These are phyloP conservation scores for Calidris pygmaea DNA, from an alignment of 2,113 vertebrate genomes.

Conservation along the genomic window DNA sequence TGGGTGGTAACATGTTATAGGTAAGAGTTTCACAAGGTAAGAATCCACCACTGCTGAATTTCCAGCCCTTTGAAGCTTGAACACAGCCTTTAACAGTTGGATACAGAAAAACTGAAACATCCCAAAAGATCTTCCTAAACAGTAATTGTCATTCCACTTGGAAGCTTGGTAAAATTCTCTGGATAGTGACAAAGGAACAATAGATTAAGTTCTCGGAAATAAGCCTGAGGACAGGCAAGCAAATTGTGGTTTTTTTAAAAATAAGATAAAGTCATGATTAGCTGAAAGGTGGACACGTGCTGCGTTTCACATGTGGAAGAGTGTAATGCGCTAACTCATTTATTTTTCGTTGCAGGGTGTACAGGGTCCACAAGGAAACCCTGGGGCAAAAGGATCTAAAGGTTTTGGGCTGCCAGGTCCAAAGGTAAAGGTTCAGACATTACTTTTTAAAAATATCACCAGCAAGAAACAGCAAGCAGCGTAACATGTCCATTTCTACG, in stretches of 20 bases:
- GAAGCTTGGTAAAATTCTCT: neutral
- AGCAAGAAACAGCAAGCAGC: neutral
- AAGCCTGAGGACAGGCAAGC: neutral
- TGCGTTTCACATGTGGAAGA: neutral
- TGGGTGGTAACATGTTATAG: neutral
- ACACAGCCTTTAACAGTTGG: neutral
- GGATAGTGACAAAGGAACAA: neutral
- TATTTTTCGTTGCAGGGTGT: constrained; percentile 62
- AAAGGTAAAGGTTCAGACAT: constrained; percentile 59
- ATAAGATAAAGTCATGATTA: neutral
- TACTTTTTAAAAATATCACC: neutral
- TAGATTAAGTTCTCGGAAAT: neutral
- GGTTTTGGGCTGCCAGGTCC: constrained; percentile 60
- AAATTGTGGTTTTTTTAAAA: neutral
- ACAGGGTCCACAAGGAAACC: constrained; percentile 65
- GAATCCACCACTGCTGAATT: neutral
- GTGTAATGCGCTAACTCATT: neutral
- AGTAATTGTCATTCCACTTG: neutral
- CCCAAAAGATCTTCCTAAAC: neutral
- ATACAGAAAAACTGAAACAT: neutral
- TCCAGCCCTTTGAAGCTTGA: neutral
- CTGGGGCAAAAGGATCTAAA: constrained; percentile 69
- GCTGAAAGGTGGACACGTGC: neutral
- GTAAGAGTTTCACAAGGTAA: neutral
- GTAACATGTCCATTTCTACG: neutral